Base-by-base conservation (phyloP, 92 coral and sea anemone genomes). In the Phenganax stokvisi region DNA sequence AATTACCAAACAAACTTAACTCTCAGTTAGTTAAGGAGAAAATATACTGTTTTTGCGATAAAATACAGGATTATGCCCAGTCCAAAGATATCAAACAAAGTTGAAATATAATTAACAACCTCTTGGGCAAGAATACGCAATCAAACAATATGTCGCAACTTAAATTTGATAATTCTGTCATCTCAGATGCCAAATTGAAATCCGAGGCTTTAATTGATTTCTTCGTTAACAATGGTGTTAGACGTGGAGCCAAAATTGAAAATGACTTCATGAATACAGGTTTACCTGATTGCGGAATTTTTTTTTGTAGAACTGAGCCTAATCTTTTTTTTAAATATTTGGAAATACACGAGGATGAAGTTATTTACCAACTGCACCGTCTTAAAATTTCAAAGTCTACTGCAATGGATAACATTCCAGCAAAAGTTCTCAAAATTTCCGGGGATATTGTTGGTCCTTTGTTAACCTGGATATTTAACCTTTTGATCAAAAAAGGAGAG, bases 121-220 rank as follows among this genome's bases (percentile, higher is more conserved):
- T 58, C 63, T 58, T 58, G 63, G 63, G 15, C 63, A 58, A 58
- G 63, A 58, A 58, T 20, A 11, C 16, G 63, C 12, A 58, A 58
- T 58, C 63, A 58, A 58, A 58, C 63, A 58, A 58, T 58, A 58
- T 58, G 12, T 58, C 63, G 16, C 63, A 58, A 58, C 63, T 58
- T 58, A 6, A 58, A 58, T 11, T 6, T 6, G 1, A 3, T 5
- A 15, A 62, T 15, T n/a, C 27, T 25, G 63, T 58, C 16, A 58
- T 58, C 8, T 58, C 63, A 58, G 63, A 58, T 10, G 63, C 12
- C 16, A 58, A 58, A 6, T 58, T 11, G 63, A 58, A 58, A 58
- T 6, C 63, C 16, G 63, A 58, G 63, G 63, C 63, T 58, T 58
- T 58, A 11, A 58, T 11, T 10, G 63, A 58, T 58, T 58, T 58